Percentiles rank a stretch among this genome's conserved stretches.
These are phyloP conservation scores for Phrixothrix hirtus DNA, from an alignment of 2,888 invertebrate species.

Conservation along the genomic window DNA sequence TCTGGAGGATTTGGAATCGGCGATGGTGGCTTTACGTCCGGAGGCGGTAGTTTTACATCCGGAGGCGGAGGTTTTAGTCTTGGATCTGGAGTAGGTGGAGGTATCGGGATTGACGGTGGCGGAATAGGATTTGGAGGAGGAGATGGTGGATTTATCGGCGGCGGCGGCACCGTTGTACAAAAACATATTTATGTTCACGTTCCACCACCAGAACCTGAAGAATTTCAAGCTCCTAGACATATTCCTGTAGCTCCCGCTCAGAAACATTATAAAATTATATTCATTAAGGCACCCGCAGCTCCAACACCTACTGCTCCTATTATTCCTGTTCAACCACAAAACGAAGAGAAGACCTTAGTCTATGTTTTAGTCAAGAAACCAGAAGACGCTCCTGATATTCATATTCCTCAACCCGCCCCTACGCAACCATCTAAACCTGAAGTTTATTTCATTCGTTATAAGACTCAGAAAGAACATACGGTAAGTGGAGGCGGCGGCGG, in stretches of 20 bases:
- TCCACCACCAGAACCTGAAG: conserved; percentile 82
- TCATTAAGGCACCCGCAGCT: conserved; percentile 85
- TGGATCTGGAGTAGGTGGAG: conserved; percentile 30
- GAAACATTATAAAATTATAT: conserved; percentile 89
- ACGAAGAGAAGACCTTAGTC: conserved; percentile 84
- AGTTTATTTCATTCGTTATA: conserved; percentile 86
- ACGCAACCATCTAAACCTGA: conserved; percentile 85
- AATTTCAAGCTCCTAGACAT: conserved; percentile 64
- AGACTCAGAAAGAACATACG: conserved; percentile 63
- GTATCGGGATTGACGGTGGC: conserved; percentile 23
- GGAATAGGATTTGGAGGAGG: conserved; percentile 22
- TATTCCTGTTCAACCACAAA: conserved; percentile 76
- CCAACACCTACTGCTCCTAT: conserved; percentile 77
- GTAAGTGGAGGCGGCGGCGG: conserved; percentile 23
- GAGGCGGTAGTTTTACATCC: conserved; percentile 24
- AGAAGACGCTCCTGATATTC: conserved; percentile 55
- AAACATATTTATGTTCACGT: conserved; percentile 89
- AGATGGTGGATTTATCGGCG: conserved; percentile 47
- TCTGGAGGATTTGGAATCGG: conserved; percentile 31
- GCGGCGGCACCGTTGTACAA: conserved; percentile 66
- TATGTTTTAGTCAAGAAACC: conserved; percentile 83
- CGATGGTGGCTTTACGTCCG: conserved; percentile 20
- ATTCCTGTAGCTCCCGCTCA: conserved; percentile 73
- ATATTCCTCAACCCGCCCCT: conserved; percentile 74
- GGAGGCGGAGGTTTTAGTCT: conserved; percentile 29